These are phyloP conservation scores for Podarcis cretensis DNA, from an alignment of 2,113 vertebrate genomes.

Conservation along the genomic window DNA sequence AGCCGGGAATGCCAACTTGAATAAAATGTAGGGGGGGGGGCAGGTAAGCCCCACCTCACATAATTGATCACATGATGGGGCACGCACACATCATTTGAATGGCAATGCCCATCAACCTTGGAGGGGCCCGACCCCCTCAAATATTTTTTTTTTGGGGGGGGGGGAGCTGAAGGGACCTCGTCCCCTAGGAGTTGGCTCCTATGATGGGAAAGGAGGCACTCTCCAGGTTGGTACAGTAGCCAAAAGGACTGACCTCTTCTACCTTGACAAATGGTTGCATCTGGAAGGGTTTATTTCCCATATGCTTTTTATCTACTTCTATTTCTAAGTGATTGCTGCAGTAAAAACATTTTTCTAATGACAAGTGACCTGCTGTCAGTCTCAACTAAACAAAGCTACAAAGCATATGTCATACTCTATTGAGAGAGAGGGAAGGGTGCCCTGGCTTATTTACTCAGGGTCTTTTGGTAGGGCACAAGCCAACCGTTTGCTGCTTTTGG, in stretches of 20 bases:
- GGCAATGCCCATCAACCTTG: no score
- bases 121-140: no score
- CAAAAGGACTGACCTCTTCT: neutral
- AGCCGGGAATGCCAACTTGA: no score
- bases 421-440: constrained; percentile 8
- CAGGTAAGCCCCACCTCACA: no score
- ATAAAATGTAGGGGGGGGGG: no score
- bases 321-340: constrained; percentile 13
- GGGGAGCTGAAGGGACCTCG: no score
- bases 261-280: neutral
- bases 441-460: neutral
- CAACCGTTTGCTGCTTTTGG: constrained; percentile 11
- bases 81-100: no score
- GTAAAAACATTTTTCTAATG: constrained; percentile 22
- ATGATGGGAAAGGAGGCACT: neutral
- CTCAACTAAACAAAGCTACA: neutral
- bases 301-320: constrained; percentile 31
- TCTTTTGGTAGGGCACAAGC: neutral
- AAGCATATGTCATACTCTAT: neutral
- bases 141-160: no score
- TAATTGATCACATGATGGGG: no score
- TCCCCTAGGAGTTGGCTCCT: no score
- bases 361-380: constrained; percentile 7
- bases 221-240: constrained; percentile 7
- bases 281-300: constrained; percentile 48